phyloP scores from a whole-genome alignment of 2,888 invertebrate species.

The Leptopilina drosophilae region DNA sequence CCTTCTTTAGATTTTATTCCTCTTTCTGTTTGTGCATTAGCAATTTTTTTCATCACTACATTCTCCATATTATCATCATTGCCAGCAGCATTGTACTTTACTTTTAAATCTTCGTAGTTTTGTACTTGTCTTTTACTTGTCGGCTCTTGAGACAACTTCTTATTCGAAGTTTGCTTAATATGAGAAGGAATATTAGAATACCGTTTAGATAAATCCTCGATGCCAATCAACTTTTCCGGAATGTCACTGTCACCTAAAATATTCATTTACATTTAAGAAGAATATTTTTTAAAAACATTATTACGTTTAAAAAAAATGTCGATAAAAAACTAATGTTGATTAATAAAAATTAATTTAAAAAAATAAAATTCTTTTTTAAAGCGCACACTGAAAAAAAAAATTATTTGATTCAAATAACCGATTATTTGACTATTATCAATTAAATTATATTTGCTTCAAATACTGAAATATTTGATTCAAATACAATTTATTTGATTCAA shows the following conservation, averaged over 20 bases:
- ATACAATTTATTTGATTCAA: too few species aligned
- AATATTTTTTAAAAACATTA: too few species aligned
- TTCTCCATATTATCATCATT: slow-evolving; percentile 50
- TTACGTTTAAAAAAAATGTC: too few species aligned
- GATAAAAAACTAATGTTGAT: neutral
- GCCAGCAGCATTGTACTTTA: slow-evolving; percentile 61
- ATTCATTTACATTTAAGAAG: slow-evolving; percentile 33
- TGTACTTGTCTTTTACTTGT: slow-evolving; percentile 54
- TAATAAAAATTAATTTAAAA: slow-evolving; percentile 3
- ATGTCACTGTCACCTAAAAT: slow-evolving; percentile 61
- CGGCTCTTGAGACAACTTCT: slow-evolving; percentile 32
- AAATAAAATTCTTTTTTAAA: slow-evolving; percentile 39
- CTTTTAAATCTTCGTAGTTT: slow-evolving; percentile 62
- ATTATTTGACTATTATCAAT: too few species aligned
- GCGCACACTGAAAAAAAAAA: too few species aligned
- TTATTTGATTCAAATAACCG: too few species aligned
- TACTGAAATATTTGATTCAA: too few species aligned
- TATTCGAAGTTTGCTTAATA: slow-evolving; percentile 53
- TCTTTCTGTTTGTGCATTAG: slow-evolving; percentile 49
- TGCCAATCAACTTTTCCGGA: slow-evolving; percentile 51
- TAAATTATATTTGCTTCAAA: too few species aligned
- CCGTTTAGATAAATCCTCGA: slow-evolving; percentile 74
- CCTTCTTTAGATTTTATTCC: slow-evolving; percentile 59
- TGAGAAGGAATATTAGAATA: slow-evolving; percentile 77
- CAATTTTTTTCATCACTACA: slow-evolving; percentile 47